These are phyloP conservation scores for Rhineura floridana DNA, from an alignment of 2,113 vertebrate species.

Conservation along the genomic window DNA sequence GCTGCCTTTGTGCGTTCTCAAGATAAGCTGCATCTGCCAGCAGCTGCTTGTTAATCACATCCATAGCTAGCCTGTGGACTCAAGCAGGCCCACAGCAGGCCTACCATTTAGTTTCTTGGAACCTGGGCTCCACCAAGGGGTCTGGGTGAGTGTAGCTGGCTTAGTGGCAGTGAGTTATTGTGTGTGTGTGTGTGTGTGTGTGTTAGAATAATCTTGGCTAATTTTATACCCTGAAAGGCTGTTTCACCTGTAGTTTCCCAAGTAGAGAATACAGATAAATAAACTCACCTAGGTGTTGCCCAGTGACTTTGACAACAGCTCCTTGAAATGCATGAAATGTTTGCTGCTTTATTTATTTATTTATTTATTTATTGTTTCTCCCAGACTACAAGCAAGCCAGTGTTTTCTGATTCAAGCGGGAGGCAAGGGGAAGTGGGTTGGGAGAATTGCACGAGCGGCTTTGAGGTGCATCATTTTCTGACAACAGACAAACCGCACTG, in stretches of 20 bases:
- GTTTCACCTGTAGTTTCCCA: neutral
- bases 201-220: neutral
- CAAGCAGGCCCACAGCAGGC: neutral
- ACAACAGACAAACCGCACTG: conserved; percentile 11
- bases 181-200: too few species aligned
- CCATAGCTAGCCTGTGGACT: neutral
- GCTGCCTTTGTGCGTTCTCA: conserved; percentile 15
- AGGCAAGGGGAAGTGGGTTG: conserved; percentile 21
- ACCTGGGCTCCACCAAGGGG: neutral
- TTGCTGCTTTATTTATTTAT: neutral
- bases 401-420: conserved; percentile 43
- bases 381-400: conserved; percentile 22
- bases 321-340: conserved; percentile 42
- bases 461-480: conserved; percentile 24
- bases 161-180: neutral
- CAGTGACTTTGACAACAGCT: conserved; percentile 36
- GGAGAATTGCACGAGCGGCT: neutral
- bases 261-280: conserved; percentile 5
- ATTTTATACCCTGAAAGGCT: neutral
- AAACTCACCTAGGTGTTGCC: neutral
- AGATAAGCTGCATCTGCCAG: conserved; percentile 40
- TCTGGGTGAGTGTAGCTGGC: neutral
- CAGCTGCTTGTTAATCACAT: neutral
- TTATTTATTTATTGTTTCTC: neutral
- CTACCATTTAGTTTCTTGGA: neutral